Conservation (phyloP, 2,888 invertebrate genomes). For the Sepioteuthis lessoniana region DNA sequence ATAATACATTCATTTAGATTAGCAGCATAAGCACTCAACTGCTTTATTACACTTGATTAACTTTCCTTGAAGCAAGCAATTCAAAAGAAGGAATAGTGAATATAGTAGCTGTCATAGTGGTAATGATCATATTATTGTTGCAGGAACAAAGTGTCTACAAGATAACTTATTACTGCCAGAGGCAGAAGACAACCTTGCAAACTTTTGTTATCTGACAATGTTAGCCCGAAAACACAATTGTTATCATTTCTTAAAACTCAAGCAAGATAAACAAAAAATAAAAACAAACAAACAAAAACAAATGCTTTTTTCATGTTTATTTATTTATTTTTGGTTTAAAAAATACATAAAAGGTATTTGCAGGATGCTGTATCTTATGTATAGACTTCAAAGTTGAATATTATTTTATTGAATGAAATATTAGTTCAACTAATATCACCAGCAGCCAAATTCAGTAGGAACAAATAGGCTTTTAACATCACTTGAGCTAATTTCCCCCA, state of each 20-base stretch:
- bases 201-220: neutral
- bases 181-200: neutral
- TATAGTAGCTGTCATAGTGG: neutral
- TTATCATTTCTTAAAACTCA: neutral
- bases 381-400: too few species aligned
- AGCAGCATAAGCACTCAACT: neutral
- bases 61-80: slow-evolving; percentile 33
- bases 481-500: too few species aligned
- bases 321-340: too few species aligned
- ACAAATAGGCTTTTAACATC: too few species aligned
- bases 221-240: neutral
- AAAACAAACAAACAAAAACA: too few species aligned
- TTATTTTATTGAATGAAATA: too few species aligned
- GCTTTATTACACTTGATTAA: slow-evolving; percentile 20
- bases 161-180: neutral
- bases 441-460: too few species aligned
- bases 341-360: too few species aligned
- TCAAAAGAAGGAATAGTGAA: neutral
- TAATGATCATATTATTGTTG: neutral
- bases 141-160: neutral
- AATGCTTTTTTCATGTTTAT: too few species aligned
- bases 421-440: too few species aligned
- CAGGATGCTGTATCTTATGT: too few species aligned
- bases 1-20: neutral
- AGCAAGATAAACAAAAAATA: too few species aligned